A percentile compares a stretch with the other conserved stretches of the same genome.
phyloP scores from a whole-genome alignment of 2,888 invertebrate genomes.

The Tipula lateralis region DNA sequence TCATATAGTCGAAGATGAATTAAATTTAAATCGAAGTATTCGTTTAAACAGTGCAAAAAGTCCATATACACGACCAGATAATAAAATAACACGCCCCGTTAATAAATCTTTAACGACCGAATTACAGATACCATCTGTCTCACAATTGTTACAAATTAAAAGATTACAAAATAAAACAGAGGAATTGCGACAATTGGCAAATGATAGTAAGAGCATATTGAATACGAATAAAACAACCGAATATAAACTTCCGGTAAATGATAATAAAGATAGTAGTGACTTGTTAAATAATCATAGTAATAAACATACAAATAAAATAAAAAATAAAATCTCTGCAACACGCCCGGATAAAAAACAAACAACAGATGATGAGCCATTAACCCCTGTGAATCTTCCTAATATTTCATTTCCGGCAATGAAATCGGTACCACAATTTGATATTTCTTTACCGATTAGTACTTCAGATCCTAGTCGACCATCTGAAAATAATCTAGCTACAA shows the following conservation, averaged over 20 bases:
- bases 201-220: conserved; percentile 39
- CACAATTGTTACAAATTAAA: conserved; percentile 59
- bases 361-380: conserved; percentile 47
- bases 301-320: conserved; percentile 38
- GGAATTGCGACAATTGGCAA: conserved; percentile 54
- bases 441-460: conserved; percentile 37
- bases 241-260: conserved; percentile 37
- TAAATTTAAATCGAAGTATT: conserved; percentile 38
- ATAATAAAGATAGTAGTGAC: background rate
- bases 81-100: conserved; percentile 35
- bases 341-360: conserved; percentile 31
- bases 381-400: conserved; percentile 52
- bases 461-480: background rate
- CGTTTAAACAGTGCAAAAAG: conserved; percentile 38
- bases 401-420: conserved; percentile 47
- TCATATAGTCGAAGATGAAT: conserved; percentile 40
- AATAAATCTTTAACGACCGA: conserved; percentile 43
- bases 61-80: conserved; percentile 40
- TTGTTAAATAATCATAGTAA: conserved; percentile 31
- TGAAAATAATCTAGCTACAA: background rate
- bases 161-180: conserved; percentile 56
- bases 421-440: conserved; percentile 45
- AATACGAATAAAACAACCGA: conserved; percentile 33
- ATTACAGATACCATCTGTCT: conserved; percentile 59
- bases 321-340: conserved; percentile 36